phyloP scores from a whole-genome alignment of 2,113 vertebrate species.

The Corydoras maculifer region DNA sequence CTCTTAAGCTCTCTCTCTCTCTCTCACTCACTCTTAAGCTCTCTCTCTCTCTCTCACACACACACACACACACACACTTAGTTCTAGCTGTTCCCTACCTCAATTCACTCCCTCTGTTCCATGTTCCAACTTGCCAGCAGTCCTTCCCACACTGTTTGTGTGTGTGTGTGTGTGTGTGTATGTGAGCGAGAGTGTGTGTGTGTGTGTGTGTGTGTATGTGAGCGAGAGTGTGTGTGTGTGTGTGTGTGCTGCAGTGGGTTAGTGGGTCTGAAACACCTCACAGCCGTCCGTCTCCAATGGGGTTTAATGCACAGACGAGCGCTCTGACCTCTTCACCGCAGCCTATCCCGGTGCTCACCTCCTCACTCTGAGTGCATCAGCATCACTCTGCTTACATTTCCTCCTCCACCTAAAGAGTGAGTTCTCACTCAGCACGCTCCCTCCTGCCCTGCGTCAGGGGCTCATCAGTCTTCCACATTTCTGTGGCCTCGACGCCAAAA shows the following conservation, averaged over 20 bases:
- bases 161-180: not conserved
- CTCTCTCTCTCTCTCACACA: slow-evolving; percentile 1
- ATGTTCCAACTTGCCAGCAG: not conserved
- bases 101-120: not conserved
- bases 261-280: slow-evolving; percentile 19
- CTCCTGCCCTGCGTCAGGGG: no score
- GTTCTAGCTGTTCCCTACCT: slow-evolving; percentile 8
- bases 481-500: no score
- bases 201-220: slow-evolving; percentile 7
- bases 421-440: not conserved
- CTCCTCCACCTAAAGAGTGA: not conserved
- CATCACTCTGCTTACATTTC: not conserved
- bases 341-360: slow-evolving; percentile 20
- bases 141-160: no score
- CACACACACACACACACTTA: slow-evolving; percentile 6
- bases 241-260: not conserved
- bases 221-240: slow-evolving; percentile 5
- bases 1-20: not conserved
- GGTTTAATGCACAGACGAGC: slow-evolving; percentile 16
- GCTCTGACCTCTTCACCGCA: slow-evolving; percentile 24
- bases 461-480: no score
- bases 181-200: not conserved
- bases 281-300: not conserved
- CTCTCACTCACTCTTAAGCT: not conserved
- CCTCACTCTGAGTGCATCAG: not conserved